A percentile compares a stretch with the other conserved stretches of the same genome.
Evolutionary conservation across 2,113 vertebrate genomes (phyloP).

Genomic region (Nymphicus hollandicus): DNA sequence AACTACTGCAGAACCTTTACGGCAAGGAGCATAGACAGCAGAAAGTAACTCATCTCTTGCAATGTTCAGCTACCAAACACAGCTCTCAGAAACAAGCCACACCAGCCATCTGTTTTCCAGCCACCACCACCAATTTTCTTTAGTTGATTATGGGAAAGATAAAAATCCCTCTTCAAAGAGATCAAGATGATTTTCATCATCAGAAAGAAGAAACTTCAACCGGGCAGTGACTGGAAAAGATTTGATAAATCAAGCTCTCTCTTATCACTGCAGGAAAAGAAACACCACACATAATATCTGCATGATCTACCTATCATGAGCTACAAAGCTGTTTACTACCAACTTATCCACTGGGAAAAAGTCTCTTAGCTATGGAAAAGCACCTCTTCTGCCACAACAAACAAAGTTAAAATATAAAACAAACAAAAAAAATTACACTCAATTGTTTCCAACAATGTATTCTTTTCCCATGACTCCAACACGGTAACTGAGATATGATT

Average conservation of each 20-base stretch:
- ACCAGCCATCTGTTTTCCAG: background rate
- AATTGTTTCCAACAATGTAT: background rate
- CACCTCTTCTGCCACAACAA: background rate
- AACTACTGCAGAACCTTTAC: background rate
- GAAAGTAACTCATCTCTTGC: background rate
- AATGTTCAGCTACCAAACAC: background rate
- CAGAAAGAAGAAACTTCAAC: background rate
- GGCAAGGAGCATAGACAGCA: background rate
- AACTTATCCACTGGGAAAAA: background rate
- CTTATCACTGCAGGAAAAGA: background rate
- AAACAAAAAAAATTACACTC: background rate
- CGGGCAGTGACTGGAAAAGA: background rate
- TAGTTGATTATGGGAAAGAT: background rate
- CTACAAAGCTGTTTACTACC: background rate
- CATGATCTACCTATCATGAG: background rate
- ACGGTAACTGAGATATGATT: background rate
- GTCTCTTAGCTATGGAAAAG: background rate
- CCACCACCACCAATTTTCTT: background rate
- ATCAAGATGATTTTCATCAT: background rate
- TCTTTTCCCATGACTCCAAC: background rate
- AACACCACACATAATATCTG: background rate
- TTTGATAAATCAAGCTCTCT: background rate
- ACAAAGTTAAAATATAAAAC: background rate
- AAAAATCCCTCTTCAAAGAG: background rate
- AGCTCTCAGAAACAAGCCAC: background rate